Base-by-base conservation (phyloP, 1,140 invertebrate genomes). In the Tetranychus cinnabarinus region DNA sequence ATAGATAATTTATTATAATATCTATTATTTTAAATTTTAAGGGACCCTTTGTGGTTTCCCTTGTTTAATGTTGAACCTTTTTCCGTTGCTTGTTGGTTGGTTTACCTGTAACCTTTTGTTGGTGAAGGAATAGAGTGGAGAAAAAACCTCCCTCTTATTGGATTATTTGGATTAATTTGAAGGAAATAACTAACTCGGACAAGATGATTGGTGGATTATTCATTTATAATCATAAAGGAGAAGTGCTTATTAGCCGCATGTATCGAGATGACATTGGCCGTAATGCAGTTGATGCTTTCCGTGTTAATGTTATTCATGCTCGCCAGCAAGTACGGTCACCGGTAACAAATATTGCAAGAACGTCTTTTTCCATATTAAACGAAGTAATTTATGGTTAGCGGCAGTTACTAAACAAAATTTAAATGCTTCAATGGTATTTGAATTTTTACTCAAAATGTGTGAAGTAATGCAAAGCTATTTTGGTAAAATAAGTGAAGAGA, bases 381-480 rank as follows among this genome's bases (percentile, higher is more conserved):
- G 89, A 63, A 89, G 91, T 4, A 98, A 98, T 73, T 96, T 99
- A 66, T 99, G 96, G 96, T 75, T 99, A 63, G 93, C 93, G 37
- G 95, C 93, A 7, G 96, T 98, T 1, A 97, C 95, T 3, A 96
- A 97, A 74, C 93, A 99, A 74, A 99, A 99, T 86, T 92, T 99
- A 36, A 99, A 98, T 72, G 96, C 96, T 57, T 90, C 92, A 0
- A 98, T 99, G 92, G 96, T 99, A 33, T 99, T 99, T 74, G 95
- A 99, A 75, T 97, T 99, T 72, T 76, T 99, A 36, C 79, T 96
- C n/a, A 96, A 97, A 75, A 95, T 98, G 71, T 90, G 93, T 65
- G 91, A 97, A 72, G 92, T 97, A 56, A 98, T 99, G 95, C 91
- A 97, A 70, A 93, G 90, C 1, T 99, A 98, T 71, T 98, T 99